Evolutionary conservation across 2,113 vertebrate species (phyloP).

Genomic region (Lasiurus cinereus): DNA sequence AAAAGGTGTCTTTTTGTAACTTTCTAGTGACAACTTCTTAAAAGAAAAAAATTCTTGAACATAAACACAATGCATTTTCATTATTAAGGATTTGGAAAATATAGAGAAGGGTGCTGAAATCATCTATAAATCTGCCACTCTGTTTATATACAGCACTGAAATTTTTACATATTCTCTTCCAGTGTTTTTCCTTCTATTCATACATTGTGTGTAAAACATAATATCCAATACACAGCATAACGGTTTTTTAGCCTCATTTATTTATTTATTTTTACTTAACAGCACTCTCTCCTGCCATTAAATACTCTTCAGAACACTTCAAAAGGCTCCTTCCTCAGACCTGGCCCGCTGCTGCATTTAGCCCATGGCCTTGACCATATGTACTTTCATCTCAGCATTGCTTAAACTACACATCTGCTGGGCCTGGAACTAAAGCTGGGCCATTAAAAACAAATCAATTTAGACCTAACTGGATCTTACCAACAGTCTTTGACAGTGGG

Average conservation of each 20-base stretch:
- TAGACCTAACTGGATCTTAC: background rate
- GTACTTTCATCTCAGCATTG: background rate
- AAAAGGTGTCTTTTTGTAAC: background rate
- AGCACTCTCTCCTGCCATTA: background rate
- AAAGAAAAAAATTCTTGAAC: background rate
- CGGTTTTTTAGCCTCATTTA: background rate
- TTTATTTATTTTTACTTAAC: background rate
- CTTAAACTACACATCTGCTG: background rate
- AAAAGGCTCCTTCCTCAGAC: background rate
- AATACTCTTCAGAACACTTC: background rate
- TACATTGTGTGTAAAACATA: background rate
- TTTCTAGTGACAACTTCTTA: background rate
- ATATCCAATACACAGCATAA: background rate
- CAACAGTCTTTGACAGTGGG: background rate
- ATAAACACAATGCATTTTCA: background rate
- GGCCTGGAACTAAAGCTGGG: background rate
- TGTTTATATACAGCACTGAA: background rate
- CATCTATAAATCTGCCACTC: too few species aligned
- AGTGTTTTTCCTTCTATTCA: background rate
- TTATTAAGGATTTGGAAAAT: background rate
- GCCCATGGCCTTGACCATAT: background rate
- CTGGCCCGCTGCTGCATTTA: background rate
- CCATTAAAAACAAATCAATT: slow-evolving; percentile 2
- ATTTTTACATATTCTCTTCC: background rate
- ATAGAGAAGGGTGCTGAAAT: background rate